These are phyloP conservation scores for Reticulitermes speratus DNA, from an alignment of 1,140 invertebrate species.

Conservation along the genomic window DNA sequence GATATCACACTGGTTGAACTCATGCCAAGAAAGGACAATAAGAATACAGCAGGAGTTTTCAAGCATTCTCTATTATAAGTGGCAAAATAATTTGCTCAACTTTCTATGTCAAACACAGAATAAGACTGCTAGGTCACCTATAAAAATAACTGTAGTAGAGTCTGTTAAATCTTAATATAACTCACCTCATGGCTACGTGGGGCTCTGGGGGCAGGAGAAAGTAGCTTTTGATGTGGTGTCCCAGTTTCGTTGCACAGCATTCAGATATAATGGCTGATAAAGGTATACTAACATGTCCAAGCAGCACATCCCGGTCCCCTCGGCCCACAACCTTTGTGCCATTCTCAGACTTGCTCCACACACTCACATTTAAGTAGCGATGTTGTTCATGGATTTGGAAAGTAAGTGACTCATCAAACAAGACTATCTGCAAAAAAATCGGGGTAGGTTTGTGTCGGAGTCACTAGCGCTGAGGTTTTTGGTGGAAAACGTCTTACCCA, in stretches of 20 bases:
- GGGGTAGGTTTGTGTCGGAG: neutral
- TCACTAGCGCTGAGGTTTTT: no score
- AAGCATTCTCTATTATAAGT: no score
- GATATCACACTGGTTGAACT: no score
- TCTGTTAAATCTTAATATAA: no score
- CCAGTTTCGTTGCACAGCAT: constrained; percentile 76
- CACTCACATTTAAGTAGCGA: constrained; percentile 79
- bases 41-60: no score
- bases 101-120: no score
- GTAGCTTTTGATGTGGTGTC: constrained; percentile 72
- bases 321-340: constrained; percentile 33
- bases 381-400: constrained; percentile 69
- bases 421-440: constrained; percentile 57
- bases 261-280: constrained; percentile 72
- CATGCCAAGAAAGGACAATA: no score
- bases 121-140: no score
- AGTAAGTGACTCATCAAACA: constrained; percentile 72
- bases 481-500: no score
- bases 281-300: constrained; percentile 80
- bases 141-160: no score
- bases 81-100: no score
- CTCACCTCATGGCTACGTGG: constrained; percentile 54
- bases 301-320: constrained; percentile 59
- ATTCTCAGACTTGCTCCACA: constrained; percentile 65
- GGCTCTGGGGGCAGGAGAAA: constrained; percentile 71